Base-by-base conservation (phyloP, 2,113 vertebrate species). In the Pardalotus punctatus region DNA sequence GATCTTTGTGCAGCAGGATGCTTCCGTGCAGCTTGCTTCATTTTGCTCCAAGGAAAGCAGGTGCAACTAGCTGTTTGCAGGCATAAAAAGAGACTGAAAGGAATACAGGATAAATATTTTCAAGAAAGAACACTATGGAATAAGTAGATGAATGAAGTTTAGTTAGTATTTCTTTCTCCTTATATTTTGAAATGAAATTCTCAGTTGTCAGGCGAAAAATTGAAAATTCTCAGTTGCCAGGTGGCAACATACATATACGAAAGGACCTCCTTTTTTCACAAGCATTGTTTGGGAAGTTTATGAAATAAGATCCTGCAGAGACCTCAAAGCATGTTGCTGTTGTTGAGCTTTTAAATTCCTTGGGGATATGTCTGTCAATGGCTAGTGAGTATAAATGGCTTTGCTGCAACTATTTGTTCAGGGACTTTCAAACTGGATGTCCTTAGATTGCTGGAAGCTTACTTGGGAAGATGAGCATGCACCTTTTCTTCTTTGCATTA, bases 1-100 rank as follows among this genome's bases (percentile, higher is more conserved):
- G 2, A 12, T 66, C 38, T 60, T 48, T 0, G 0, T 27, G 19
- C 31, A 33, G 4, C 12, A 57, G 36, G 10, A 27, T 72, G 16
- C 27, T 81, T 65, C 23, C 43, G 27, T n/a, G 33, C 24, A 54
- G 38, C 38, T 47, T 80, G 21, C 19, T 73, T 25, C 15, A 9
- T 45, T 56, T 77, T 57, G 12, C 64, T 70, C 3, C 6, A 21
- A 53, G 50, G 31, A 69, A 71, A 31, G n/a, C 14, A n/a, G 10
- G 14, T 2, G 1, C 38, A 56, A 8, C 33, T 36, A 47, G 9
- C 23, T 76, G 23, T 24, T 43, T 15, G 42, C 73, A 84, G 15
- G 67, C 31, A 51, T 48, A 25, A 31, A 62, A 43, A 14, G 15
- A 85, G 17, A 36, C 31, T 65, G 23, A 69, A 77, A 62, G 14